Evolutionary conservation across 2,113 vertebrate species (phyloP), one percentile per base, ranked within the genome.

Genomic region (Oryzias woworae): DNA sequence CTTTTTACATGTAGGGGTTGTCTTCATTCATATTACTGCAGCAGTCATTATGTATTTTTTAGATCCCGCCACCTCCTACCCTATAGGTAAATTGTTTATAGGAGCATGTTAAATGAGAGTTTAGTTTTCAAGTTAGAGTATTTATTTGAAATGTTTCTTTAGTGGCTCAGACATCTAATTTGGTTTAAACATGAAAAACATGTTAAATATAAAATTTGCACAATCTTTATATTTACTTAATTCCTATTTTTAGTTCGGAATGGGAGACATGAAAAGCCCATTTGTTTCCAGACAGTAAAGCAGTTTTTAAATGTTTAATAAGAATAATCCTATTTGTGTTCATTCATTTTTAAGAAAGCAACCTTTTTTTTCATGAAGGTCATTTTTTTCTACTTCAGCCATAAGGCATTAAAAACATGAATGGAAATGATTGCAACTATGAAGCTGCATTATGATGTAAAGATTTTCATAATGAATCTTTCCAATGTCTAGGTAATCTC

Each of bases 91-190:
- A 36, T 64, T 82, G 69, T 87, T 82, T 86, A 73, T 81, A 79
- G 71, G 57, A 68, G 85, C 88, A 88, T 89, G 88, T 70, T 78
- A 55, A 77, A 75, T 78, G 68, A 80, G 62, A 80, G 53, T 53
- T 65, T n/a, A 59, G 73, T 16, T 55, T 53, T 59, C 65, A 67
- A 81, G 71, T 78, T 43, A 58, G 36, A 72, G 43, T 75, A 61
- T 87, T 73, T 76, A 84, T 74, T 69, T 80, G 26, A 13, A 69
- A 69, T 82, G 46, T 82, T 87, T 68, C 82, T 86, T 85, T 80
- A 66, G 58, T 60, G 69, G 66, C 64, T 79, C 44, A 77, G 75
- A 46, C 49, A 66, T 63, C 24, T 69, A 53, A 77, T 62, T 66
- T 58, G 7, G 54, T 67, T 22, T 20, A 26, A 48, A 47, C 24